Evolutionary conservation across 2,797 vertebrate genomes (phyloP), one percentile per base, ranked within the genome.

Genomic region (Phalanger gymnotis): DNA sequence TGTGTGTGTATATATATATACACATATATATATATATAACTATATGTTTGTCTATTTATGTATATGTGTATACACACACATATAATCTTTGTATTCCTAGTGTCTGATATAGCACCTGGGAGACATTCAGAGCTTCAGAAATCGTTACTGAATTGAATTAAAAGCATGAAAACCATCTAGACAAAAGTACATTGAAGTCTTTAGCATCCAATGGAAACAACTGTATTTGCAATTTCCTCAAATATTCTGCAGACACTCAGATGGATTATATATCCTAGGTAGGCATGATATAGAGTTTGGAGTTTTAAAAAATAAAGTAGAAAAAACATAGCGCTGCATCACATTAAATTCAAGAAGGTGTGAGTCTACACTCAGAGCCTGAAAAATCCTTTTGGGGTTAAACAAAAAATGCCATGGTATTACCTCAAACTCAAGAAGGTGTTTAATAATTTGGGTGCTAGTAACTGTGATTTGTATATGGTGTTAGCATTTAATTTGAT

Each of bases 401-500:
- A 90, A 19, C 28, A n/a, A 90, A 90, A 53, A 90, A 90, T 53
- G 12, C 52, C 25, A 27, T 58, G 30, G 31, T 61, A 58, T 47
- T 92, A 34, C 10, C 94, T 94, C 90, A 91, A 94, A 94, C 96
- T 96, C 31, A 66, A 95, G 96, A 96, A 96, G 56, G 94, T 81
- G 81, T 98, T 98, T 97, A 90, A 89, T 97, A 73, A 97, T 98
- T 98, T 95, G 95, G 98, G 53, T 96, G 47, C 73, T 97, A 97
- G 97, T 92, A 97, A 97, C 95, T 91, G 94, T 93, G 93, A 97
- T 87, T 96, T 96, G 97, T 91, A 93, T 94, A 95, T 0, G 19
- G 57, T 96, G 98, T 98, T 97, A 97, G 97, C 94, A 96, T 98
- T 96, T 97, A 98, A 97, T 98, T 0, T 28, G 95, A 97, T 98